Conservation (phyloP, 2,888 invertebrate species). For the Leptinotarsa peninsularis region DNA sequence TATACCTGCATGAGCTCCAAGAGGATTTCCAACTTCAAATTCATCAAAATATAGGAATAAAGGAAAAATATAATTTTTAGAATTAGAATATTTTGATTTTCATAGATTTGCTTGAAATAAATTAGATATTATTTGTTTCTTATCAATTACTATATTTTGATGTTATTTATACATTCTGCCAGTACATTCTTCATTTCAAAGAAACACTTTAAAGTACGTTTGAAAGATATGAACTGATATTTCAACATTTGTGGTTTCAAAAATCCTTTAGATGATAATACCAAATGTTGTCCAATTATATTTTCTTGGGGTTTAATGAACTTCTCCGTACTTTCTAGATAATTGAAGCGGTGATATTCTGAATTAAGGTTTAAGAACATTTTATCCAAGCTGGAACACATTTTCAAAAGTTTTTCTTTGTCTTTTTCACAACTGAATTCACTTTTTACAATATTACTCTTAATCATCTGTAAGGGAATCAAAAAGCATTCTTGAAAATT, state of each 20-base stretch:
- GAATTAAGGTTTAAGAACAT: constrained; percentile 9
- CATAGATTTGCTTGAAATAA: constrained; percentile 6
- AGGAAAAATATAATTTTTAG: not conserved
- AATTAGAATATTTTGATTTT: not conserved
- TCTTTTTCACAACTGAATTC: constrained; percentile 3
- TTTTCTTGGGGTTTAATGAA: constrained; percentile 17
- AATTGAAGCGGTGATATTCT: constrained; percentile 9
- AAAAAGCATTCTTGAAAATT: constrained; percentile 12
- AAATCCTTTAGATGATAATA: not conserved
- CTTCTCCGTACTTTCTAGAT: constrained; percentile 11
- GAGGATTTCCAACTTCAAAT: not conserved
- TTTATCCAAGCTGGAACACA: not conserved
- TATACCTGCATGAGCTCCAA: not conserved
- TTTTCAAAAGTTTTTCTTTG: not conserved
- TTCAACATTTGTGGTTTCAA: constrained; percentile 1
- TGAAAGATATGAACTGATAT: constrained; percentile 8
- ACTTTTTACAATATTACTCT: not conserved
- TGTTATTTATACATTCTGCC: not conserved
- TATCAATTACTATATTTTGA: not conserved
- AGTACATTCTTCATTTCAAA: constrained; percentile 17
- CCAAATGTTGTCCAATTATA: constrained; percentile 15
- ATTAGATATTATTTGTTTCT: not conserved
- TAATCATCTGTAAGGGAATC: not conserved
- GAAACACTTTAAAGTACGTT: not conserved
- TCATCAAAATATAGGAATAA: not conserved